Conservation (phyloP, 2,113 vertebrate species). For the Pseudolaguvia tuberculata region DNA sequence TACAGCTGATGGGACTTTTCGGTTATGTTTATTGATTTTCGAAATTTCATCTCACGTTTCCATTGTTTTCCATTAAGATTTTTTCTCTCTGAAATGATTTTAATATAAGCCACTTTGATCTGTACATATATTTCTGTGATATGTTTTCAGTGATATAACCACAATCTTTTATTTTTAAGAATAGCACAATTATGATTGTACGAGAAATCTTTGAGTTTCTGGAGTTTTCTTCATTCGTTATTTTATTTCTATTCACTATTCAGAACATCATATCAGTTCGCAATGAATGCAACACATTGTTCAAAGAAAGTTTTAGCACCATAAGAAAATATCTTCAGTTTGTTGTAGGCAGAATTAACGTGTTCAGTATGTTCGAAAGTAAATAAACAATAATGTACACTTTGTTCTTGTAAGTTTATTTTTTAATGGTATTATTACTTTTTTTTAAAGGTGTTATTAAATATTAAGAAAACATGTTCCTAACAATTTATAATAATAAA, state of each 20-base stretch:
- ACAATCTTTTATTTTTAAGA: conserved; percentile 36
- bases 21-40: background rate
- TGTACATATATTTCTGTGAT: conserved; percentile 49
- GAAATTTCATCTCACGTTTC: background rate
- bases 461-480: too few relatives aligned
- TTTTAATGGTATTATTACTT: too few relatives aligned
- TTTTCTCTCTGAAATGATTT: conserved; percentile 9
- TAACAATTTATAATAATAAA: too few relatives aligned
- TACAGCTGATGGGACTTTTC: conserved; percentile 75
- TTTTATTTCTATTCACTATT: too few relatives aligned
- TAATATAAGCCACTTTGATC: conserved; percentile 21
- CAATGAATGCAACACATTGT: background rate
- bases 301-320: background rate
- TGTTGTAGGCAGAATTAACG: too few relatives aligned
- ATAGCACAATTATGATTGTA: conserved; percentile 29
- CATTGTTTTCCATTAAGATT: conserved; percentile 2
- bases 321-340: too few relatives aligned
- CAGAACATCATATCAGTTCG: background rate
- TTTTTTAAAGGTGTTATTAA: too few relatives aligned
- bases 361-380: too few relatives aligned
- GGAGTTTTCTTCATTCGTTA: too few relatives aligned
- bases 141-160: conserved; percentile 32
- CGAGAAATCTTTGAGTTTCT: conserved; percentile 9
- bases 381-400: too few relatives aligned
- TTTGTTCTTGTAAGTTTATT: too few relatives aligned